Evolutionary conservation across 2,888 invertebrate species (phyloP).

Genomic region (Agapetus fuscipes): DNA sequence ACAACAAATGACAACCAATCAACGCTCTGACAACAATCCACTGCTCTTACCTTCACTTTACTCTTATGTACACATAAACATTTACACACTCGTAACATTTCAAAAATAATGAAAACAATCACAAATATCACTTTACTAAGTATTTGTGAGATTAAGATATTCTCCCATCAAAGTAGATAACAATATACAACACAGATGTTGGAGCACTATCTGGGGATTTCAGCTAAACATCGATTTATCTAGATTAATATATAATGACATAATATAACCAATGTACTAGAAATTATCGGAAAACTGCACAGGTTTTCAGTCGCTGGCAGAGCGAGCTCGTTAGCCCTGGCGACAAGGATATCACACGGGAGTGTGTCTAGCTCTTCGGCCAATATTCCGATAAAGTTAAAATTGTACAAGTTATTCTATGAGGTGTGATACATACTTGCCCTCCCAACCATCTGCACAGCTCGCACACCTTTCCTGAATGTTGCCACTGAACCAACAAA

Average conservation of each 20-base stretch:
- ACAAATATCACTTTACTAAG: slow-evolving; percentile 8
- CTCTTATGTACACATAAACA: slow-evolving; percentile 18
- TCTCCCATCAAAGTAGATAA: slow-evolving; percentile 10
- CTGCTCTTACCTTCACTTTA: too few species aligned
- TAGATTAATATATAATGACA: slow-evolving; percentile 10
- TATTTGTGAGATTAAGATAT: slow-evolving; percentile 8
- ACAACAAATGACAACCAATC: slow-evolving; percentile 41
- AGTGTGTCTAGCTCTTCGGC: too few species aligned
- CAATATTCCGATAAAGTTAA: too few species aligned
- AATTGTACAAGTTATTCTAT: slow-evolving; percentile 17
- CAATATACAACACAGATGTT: slow-evolving; percentile 20
- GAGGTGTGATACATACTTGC: slow-evolving; percentile 80
- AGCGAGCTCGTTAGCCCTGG: too few species aligned
- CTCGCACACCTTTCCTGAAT: slow-evolving; percentile 99
- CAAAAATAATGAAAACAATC: slow-evolving; percentile 12
- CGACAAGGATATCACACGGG: too few species aligned
- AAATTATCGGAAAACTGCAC: slow-evolving; percentile 3
- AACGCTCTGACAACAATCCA: slow-evolving; percentile 16
- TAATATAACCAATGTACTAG: neutral
- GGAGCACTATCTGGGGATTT: slow-evolving; percentile 20
- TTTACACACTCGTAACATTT: slow-evolving; percentile 19
- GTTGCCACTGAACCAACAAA: slow-evolving; percentile 79
- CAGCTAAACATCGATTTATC: slow-evolving; percentile 19
- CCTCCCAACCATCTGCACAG: slow-evolving; percentile 97
- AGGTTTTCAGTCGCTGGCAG: too few species aligned